Base-by-base conservation (phyloP, 2,888 invertebrate species). In the Helicoverpa assulta region DNA sequence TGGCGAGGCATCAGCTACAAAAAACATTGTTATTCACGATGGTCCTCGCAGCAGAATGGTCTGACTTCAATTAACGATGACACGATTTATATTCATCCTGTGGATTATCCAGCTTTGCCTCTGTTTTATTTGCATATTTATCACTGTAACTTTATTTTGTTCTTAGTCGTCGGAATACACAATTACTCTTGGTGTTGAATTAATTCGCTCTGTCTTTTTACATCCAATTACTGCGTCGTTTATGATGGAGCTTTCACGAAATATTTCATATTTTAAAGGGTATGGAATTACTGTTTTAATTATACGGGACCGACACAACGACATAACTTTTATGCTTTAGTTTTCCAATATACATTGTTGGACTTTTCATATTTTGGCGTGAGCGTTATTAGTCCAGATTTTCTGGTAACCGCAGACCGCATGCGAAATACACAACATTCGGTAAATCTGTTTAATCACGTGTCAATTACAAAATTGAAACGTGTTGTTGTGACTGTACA, bases 41-140 rank as follows among this genome's bases (percentile, higher is more conserved):
- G 79, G 81, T 78, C 76, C 83, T 84, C 72, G 76, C 82, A 81
- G 82, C 80, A 82, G 85, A 89, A 86, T 86, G 86, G 87, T 87
- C 85, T 85, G 86, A 87, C 88, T 89, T 88, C 89, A 89, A 90
- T 90, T 91, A 89, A 88, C 87, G 87, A 87, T 88, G 87, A 85
- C 86, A 84, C 87, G 77, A 90, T 92, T 90, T 90, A 91, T 91
- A 91, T 91, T 91, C 89, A 91, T 90, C 87, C 84, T 82, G 82
- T 83, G 87, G 88, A 89, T 88, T 86, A 88, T 85, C 84, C 86
- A 82, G 86, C 86, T 85, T 83, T 86, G 82, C 83, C 80, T 81
- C 81, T 85, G 84, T 88, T 88, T 86, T 88, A 89, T 90, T 89
- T 88, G 85, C 86, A 88, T 86, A 85, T 88, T 88, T 88, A 86